Conservation (phyloP, 2,113 vertebrate genomes). For the Charadrius vociferus region DNA sequence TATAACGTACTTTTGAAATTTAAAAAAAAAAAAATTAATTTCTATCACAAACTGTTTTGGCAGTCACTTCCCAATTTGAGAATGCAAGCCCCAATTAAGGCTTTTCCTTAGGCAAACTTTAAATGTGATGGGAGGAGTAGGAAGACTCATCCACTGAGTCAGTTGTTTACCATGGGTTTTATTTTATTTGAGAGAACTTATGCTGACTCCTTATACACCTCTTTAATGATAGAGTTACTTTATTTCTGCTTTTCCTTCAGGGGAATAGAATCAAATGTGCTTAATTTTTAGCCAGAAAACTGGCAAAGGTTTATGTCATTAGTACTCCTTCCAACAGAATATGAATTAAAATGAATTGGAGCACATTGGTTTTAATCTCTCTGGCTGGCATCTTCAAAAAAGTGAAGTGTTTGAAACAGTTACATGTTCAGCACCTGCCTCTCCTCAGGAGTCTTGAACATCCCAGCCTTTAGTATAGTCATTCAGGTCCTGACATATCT, state of each 20-base stretch:
- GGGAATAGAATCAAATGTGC: neutral
- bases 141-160: conserved; percentile 29
- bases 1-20: neutral
- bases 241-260: conserved; percentile 3
- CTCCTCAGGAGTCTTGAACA: neutral
- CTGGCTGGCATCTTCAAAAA: conserved; percentile 33
- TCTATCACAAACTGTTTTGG: neutral
- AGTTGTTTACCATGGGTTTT: conserved; percentile 9
- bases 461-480: neutral
- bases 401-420: neutral
- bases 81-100: neutral
- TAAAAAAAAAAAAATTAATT: neutral
- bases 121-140: neutral
- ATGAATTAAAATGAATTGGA: conserved; percentile 31
- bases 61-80: neutral
- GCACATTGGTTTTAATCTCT: neutral
- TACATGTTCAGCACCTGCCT: conserved; percentile 13
- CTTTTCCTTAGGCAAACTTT: conserved; percentile 41
- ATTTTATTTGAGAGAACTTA: neutral
- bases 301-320: conserved; percentile 9
- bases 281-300: conserved; percentile 11
- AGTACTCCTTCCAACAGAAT: neutral
- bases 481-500: neutral
- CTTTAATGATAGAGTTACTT: neutral
- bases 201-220: neutral